Conservation (phyloP, 1,140 invertebrate species). For the Drosophila kanapiae region DNA sequence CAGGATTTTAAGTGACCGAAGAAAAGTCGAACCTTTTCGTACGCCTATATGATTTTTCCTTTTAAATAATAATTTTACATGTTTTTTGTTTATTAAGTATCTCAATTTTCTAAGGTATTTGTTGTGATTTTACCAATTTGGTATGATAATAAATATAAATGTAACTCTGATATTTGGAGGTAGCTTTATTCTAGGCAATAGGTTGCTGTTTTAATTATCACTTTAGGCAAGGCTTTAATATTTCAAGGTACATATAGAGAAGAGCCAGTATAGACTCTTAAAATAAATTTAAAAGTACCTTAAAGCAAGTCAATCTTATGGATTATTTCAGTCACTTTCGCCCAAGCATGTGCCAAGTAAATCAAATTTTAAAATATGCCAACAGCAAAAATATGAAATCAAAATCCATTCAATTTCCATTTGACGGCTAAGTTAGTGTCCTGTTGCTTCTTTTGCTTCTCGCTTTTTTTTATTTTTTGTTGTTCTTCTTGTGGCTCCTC, state of each 20-base stretch:
- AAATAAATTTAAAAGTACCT: neutral
- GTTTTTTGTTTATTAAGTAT: neutral
- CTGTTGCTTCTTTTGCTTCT: constrained; percentile 21
- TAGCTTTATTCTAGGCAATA: neutral
- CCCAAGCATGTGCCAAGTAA: constrained; percentile 33
- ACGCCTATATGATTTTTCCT: neutral
- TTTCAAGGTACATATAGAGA: neutral
- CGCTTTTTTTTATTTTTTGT: no score
- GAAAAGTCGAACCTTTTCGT: neutral
- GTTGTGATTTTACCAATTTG: neutral
- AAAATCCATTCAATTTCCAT: constrained; percentile 65
- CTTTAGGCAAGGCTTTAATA: neutral
- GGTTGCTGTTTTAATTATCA: neutral
- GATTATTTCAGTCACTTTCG: neutral
- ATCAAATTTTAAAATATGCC: constrained; percentile 55
- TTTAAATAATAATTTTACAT: neutral
- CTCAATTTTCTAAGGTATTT: neutral
- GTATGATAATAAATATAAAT: neutral
- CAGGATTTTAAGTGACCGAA: constrained; percentile 10
- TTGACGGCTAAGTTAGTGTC: constrained; percentile 10
- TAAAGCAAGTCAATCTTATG: neutral
- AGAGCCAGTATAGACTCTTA: neutral
- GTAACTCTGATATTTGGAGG: neutral
- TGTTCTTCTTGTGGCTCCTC: constrained; percentile 6
- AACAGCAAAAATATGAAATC: constrained; percentile 62